Conservation (phyloP, 2,797 vertebrate species). For the Pterois miles region DNA sequence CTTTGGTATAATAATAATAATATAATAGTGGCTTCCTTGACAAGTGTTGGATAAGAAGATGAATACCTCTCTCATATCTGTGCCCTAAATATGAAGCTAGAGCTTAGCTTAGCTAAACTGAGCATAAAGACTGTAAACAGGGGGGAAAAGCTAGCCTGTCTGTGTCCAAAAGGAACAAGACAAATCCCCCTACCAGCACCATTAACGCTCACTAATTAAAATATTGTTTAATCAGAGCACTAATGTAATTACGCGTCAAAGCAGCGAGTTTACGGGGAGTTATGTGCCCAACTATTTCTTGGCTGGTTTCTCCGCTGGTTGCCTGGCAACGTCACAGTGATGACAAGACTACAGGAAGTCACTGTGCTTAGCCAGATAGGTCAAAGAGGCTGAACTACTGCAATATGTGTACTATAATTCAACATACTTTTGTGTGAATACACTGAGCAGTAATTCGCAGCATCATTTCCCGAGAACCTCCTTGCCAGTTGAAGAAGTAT, state of each 20-base stretch:
- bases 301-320: not conserved
- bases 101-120: not conserved
- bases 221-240: not conserved
- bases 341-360: not conserved
- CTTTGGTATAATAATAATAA: too few species aligned
- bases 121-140: not conserved
- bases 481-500: too few species aligned
- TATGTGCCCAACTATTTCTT: not conserved
- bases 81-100: not conserved
- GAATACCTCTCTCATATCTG: not conserved
- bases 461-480: too few species aligned
- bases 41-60: not conserved
- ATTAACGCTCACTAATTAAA: not conserved
- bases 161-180: not conserved
- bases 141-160: not conserved
- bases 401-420: too few species aligned
- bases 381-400: too few species aligned
- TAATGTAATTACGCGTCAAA: not conserved
- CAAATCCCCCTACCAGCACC: too few species aligned
- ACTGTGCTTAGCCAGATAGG: too few species aligned
- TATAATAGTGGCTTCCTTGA: not conserved
- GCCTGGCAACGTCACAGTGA: not conserved
- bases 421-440: too few species aligned
- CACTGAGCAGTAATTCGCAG: too few species aligned
- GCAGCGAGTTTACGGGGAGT: not conserved